A percentile compares a stretch with the other conserved stretches of the same genome.
phyloP scores from a whole-genome alignment of 1,140 invertebrate genomes.

The Papilio glaucus region DNA sequence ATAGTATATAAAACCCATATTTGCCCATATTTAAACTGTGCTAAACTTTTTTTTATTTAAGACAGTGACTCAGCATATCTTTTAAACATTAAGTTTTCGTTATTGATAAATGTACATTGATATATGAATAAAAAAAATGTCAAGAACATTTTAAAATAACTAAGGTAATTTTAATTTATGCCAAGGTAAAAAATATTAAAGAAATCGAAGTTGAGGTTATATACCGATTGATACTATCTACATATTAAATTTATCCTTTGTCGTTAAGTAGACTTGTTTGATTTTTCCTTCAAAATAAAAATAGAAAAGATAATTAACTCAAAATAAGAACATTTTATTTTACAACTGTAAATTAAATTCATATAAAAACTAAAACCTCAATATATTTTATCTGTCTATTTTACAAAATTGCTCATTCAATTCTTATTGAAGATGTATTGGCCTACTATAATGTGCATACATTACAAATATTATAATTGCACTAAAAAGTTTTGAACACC shows the following conservation, averaged over 20 bases:
- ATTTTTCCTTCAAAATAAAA: neutral
- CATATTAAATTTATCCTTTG: neutral
- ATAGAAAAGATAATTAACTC: too few relatives aligned
- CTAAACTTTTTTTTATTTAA: neutral
- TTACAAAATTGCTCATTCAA: neutral
- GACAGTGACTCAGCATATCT: neutral
- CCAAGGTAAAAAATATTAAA: conserved; percentile 1
- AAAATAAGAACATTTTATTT: too few relatives aligned
- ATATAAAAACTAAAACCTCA: neutral
- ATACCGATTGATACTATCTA: conserved; percentile 6
- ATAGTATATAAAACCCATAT: too few relatives aligned
- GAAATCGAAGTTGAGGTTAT: conserved; percentile 13
- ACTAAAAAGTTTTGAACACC: conserved; percentile 11
- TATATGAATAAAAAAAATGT: conserved; percentile 5
- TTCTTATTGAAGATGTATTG: neutral
- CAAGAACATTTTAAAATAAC: conserved; percentile 6
- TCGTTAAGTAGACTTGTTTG: neutral
- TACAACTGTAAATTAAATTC: neutral
- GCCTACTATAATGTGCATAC: conserved; percentile 21
- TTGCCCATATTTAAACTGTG: too few relatives aligned
- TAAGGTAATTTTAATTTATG: conserved; percentile 16
- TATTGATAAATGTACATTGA: conserved; percentile 19
- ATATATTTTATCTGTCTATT: neutral
- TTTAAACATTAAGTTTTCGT: neutral
- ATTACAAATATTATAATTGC: conserved; percentile 7